These are phyloP conservation scores for Sebastes glaucus DNA, from an alignment of 2,797 vertebrate genomes.

Conservation along the genomic window DNA sequence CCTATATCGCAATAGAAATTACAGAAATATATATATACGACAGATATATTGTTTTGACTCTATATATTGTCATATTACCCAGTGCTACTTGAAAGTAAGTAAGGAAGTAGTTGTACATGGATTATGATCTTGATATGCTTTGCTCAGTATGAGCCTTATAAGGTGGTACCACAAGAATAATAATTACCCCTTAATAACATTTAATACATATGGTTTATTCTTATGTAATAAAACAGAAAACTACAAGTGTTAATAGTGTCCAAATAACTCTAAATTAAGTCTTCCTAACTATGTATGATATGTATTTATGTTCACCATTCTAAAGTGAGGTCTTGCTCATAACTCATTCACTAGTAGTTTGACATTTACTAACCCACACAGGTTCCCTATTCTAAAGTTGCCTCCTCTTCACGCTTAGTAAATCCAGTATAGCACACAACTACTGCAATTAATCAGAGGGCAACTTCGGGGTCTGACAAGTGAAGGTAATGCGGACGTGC, in stretches of 20 bases:
- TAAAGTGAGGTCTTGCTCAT: neutral
- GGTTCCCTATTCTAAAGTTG: neutral
- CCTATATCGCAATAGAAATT: too few relatives aligned
- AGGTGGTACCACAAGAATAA: neutral
- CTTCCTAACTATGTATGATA: neutral
- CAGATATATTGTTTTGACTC: too few relatives aligned
- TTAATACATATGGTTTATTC: neutral
- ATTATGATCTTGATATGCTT: neutral
- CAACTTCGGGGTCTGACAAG: neutral
- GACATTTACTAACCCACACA: neutral
- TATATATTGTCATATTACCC: too few relatives aligned
- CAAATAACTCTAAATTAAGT: neutral
- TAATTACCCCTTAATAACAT: neutral
- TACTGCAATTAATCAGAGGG: accelerated
- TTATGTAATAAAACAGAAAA: neutral
- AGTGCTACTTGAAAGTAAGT: too few relatives aligned
- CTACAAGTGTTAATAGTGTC: neutral
- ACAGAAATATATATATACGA: too few relatives aligned
- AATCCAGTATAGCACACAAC: neutral
- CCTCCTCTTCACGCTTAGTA: neutral
- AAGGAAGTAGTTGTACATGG: too few relatives aligned
- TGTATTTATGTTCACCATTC: neutral
- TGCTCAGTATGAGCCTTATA: neutral
- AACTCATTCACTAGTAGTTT: neutral
- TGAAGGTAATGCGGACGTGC: too few relatives aligned